Evolutionary conservation across 2,113 vertebrate species (phyloP), one percentile per base, ranked within the genome.

Genomic region (Falcunculus frontatus): DNA sequence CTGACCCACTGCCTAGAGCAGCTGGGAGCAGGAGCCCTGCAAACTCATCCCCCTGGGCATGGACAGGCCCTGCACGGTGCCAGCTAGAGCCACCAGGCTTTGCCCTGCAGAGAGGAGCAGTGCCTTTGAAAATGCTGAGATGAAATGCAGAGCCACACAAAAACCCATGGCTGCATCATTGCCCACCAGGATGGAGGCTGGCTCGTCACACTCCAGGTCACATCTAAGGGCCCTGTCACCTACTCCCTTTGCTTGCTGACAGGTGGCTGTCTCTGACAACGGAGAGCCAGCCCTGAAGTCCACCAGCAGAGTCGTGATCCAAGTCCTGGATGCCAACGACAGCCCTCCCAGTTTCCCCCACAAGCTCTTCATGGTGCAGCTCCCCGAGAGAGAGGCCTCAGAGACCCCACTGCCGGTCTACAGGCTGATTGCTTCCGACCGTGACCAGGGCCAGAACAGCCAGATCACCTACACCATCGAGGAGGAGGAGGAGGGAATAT

Each of bases 211-310:
- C 30, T 23, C 18, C 2, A 0, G 59, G 35, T 85, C 59, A 59
- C 2, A 0, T 55, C 50, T 20, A 5, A 26, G 33, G 39, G 44
- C 50, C 89, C 47, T 87, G 59, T 67, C 75, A 77, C 56, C 42
- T 13, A 0, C 23, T 69, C 12, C 7, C 27, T 91, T 78, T 70
- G 18, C 94, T 96, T 94, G 47, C 91, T 90, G 90, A 56, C 94
- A 99, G 99, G 99, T 99, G 18, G 98, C 98, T 3, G 99, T 99
- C 62, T 98, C 98, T 2, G 99, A 99, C 97, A 98, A 99, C 0
- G 99, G 99, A 26, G 96, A 98, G 8, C 99, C 99, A 6, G 27
- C 97, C 5, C 90, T 99, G n/a, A 97, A 97, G 78, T 99, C 99
- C 91, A 99, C 98, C 60, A 98, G 99, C 93, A 99, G 98, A 42